A percentile compares a stretch with the other conserved stretches of the same genome.
Conservation (phyloP, 2,797 vertebrate genomes). For the Esox masquinongy region DNA sequence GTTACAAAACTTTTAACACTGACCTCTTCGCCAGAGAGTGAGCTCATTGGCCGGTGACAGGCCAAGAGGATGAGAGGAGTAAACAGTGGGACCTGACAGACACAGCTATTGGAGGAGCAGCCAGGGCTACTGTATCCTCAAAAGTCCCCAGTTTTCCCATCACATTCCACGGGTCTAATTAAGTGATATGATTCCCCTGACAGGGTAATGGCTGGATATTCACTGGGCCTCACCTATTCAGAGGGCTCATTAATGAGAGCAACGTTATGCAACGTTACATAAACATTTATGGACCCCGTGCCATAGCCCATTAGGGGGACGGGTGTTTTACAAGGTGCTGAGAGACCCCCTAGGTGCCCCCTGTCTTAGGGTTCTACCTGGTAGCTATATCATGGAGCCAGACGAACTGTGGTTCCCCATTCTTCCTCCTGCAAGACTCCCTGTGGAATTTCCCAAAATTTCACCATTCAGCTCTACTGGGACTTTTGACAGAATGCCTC, state of each 20-base stretch:
- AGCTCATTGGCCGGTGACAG: background rate
- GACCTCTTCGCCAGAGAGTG: background rate
- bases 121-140: background rate
- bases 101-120: background rate
- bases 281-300: slow-evolving; percentile 25
- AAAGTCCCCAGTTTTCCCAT: background rate
- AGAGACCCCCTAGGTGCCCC: slow-evolving; percentile 34
- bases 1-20: background rate
- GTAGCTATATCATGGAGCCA: slow-evolving; percentile 18
- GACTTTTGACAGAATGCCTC: slow-evolving; percentile 19
- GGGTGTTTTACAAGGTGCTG: slow-evolving; percentile 53
- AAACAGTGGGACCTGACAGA: background rate
- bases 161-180: slow-evolving; percentile 24
- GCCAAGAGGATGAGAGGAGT: background rate
- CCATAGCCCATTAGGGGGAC: slow-evolving; percentile 26
- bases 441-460: slow-evolving; percentile 27
- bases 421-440: slow-evolving; percentile 12
- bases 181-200: slow-evolving; percentile 42
- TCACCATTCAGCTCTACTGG: slow-evolving; percentile 29
- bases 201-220: slow-evolving; percentile 33
- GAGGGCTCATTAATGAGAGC: slow-evolving; percentile 39
- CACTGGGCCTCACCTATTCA: slow-evolving; percentile 40
- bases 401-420: slow-evolving; percentile 11
- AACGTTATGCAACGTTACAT: slow-evolving; percentile 39
- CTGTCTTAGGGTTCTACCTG: slow-evolving; percentile 14